phyloP scores from a whole-genome alignment of 1,140 invertebrate genomes.

The Zaprionus tsacasi region DNA sequence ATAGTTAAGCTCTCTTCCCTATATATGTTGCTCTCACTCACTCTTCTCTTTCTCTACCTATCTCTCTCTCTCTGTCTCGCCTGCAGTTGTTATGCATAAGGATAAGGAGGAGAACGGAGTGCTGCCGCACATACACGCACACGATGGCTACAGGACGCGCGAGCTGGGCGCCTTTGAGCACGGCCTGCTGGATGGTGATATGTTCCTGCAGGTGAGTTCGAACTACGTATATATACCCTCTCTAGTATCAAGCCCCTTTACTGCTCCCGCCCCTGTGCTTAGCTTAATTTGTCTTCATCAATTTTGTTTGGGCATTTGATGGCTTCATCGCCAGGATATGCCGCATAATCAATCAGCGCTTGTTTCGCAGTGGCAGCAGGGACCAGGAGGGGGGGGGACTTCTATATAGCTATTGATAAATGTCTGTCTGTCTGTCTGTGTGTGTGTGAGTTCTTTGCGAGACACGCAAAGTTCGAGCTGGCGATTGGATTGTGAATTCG shows the following conservation, averaged over 20 bases:
- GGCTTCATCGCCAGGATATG: constrained; percentile 58
- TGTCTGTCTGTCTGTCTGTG: not conserved
- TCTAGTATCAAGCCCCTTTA: too few species aligned
- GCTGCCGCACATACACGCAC: constrained; percentile 85
- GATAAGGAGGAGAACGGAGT: constrained; percentile 92
- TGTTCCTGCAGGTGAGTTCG: constrained; percentile 94
- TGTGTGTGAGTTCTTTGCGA: constrained; percentile 1
- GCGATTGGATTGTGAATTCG: constrained; percentile 28
- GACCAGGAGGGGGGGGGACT: not conserved
- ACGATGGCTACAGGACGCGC: constrained; percentile 88
- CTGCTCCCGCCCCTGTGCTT: not conserved
- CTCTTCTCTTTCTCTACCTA: constrained; percentile 13
- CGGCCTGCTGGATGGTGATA: constrained; percentile 95
- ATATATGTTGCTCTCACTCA: not conserved
- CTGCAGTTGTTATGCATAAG: constrained; percentile 96
- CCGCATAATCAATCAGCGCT: constrained; percentile 73
- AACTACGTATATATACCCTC: not conserved
- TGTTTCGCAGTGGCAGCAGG: constrained; percentile 23
- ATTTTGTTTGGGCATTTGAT: constrained; percentile 69
- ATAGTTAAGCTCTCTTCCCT: constrained; percentile 43
- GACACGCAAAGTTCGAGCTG: constrained; percentile 39
- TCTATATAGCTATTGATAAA: constrained; percentile 25
- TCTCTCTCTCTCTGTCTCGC: constrained; percentile 10
- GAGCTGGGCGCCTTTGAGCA: constrained; percentile 95
- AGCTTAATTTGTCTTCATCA: constrained; percentile 74